Evolutionary conservation across 2,113 vertebrate species (phyloP).

Genomic region (Odontophorus gujanensis): DNA sequence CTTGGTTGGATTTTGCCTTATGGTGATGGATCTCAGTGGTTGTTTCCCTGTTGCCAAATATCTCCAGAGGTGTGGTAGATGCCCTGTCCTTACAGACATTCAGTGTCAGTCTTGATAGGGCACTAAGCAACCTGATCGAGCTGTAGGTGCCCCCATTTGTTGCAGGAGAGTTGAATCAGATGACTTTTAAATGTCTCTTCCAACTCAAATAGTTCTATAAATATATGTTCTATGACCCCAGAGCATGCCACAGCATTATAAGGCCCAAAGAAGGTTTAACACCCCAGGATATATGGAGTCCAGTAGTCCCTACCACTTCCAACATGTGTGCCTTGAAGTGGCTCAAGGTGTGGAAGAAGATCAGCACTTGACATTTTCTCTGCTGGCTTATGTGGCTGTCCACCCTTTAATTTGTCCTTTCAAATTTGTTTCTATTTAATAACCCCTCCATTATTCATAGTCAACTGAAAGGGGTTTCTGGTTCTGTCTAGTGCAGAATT

Average conservation of each 20-base stretch:
- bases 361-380: not conserved
- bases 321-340: not conserved
- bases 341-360: not conserved
- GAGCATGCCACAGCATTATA: not conserved
- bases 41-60: not conserved
- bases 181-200: too few relatives aligned
- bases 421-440: not conserved
- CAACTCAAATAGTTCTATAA: too few relatives aligned
- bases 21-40: not conserved
- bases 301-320: not conserved
- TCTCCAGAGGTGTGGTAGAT: too few relatives aligned
- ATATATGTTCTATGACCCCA: not conserved
- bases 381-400: not conserved
- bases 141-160: too few relatives aligned
- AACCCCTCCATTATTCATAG: not conserved
- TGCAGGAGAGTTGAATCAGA: too few relatives aligned
- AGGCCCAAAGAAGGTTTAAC: not conserved
- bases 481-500: not conserved
- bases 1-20: not conserved
- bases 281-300: not conserved
- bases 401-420: not conserved
- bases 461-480: slow-evolving; percentile 2
- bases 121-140: too few relatives aligned
- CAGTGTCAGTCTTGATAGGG: too few relatives aligned
- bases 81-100: too few relatives aligned